Base-by-base conservation (phyloP, 92 coral and sea anemone genomes). In the Parazoanthus atlanticus region DNA sequence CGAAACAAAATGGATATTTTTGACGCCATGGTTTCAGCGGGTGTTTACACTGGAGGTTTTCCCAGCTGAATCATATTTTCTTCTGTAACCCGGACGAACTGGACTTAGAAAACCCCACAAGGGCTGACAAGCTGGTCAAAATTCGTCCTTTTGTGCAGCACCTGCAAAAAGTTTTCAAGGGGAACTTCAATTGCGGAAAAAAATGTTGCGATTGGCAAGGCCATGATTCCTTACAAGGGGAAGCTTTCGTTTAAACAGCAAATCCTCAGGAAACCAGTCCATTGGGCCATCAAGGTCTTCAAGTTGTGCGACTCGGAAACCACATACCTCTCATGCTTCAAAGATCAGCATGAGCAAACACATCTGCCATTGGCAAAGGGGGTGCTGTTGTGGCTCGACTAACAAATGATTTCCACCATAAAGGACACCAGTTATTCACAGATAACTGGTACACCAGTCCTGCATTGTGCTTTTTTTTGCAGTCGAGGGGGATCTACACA, bases 391-490 rank as follows among this genome's bases (percentile, higher is more conserved):
- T 89, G 5, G 56, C 49, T 0, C 17, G 52, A 3, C 16, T 91
- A 5, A 85, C 85, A 10, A 32, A 38, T 12, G 76, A 73, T 36
- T 89, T 89, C 7, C 85, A 85, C 2, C 86, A 77, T 8, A 72
- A 80, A 86, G 88, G 81, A 0, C 91, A 91, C 64, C 4, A 54
- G 32, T 17, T 90, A 2, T 85, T 76, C 79, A 65, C 88, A 8
- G 94, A 92, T 38, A 89, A 89, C 85, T 92, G 86, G 86, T 86
- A 81, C 84, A 89, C 72, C 69, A 92, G 92, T 75, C 81, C 74
- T 69, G 86, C 84, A 73, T 36, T 92, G 76, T 89, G 86, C 79
- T 65, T 33, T 16, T 66, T 76, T 73, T 26, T 89, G 84, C 82
- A 46, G 21, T 79, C 79, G 2, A 75, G 86, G 46, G 90, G 89